These are phyloP conservation scores for Sterrhoptilus dennistouni DNA, from an alignment of 2,113 vertebrate species.

Conservation along the genomic window DNA sequence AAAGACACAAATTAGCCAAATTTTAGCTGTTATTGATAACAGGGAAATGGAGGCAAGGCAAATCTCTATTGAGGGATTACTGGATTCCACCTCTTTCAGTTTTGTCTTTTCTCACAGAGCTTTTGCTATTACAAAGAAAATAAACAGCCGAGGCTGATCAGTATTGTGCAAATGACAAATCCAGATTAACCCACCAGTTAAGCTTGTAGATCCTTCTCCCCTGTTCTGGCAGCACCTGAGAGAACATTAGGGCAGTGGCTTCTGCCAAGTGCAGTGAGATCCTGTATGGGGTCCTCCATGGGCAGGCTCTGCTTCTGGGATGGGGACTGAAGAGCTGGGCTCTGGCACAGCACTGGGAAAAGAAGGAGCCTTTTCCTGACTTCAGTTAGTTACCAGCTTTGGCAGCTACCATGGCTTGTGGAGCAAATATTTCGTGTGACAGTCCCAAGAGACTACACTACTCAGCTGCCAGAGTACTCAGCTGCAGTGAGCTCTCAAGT, in stretches of 20 bases:
- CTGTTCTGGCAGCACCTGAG: not conserved
- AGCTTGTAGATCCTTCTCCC: not conserved
- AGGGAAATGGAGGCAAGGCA: not conserved
- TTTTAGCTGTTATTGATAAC: not conserved
- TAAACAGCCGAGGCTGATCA: not conserved
- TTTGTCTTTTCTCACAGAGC: not conserved
- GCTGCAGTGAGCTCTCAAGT: constrained; percentile 12
- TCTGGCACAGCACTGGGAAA: rapidly evolving
- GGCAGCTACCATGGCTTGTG: not conserved
- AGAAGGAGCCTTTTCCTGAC: not conserved
- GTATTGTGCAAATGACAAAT: not conserved
- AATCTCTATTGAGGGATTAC: not conserved
- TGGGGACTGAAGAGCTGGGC: rapidly evolving
- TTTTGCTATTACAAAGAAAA: not conserved
- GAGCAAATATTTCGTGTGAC: not conserved
- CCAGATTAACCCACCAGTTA: not conserved
- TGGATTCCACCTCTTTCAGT: not conserved
- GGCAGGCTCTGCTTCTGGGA: not conserved
- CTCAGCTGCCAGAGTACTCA: not conserved
- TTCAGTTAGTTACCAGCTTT: not conserved
- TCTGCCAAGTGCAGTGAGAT: not conserved
- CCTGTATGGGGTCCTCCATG: rapidly evolving
- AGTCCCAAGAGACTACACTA: too few species aligned
- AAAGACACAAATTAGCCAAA: not conserved
- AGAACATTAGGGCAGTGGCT: not conserved